Evolutionary conservation across 2,797 vertebrate genomes (phyloP), one percentile per base, ranked within the genome.

Genomic region (Rhinophrynus dorsalis): DNA sequence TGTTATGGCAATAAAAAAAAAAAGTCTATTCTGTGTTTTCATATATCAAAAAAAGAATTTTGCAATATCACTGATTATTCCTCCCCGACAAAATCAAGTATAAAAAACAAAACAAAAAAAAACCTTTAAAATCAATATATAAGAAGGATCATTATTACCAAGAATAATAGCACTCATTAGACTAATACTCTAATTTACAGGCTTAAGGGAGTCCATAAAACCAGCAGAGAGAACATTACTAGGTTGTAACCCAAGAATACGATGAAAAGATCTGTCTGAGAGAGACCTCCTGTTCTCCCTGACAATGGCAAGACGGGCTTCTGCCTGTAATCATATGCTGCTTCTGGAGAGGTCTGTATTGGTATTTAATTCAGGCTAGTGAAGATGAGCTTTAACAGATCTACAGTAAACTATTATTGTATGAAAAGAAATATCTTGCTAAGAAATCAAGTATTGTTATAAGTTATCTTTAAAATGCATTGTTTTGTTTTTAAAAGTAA

Each of bases 121-220:
- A 32, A 26, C 23, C 48, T 51, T 66, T 60, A 73, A 67, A 60
- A 52, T 26, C 5, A 67, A 52, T 54, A 66, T 67, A 60, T 67
- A 15, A 57, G 70, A 60, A 47, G 12, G 11, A 37, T 37, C 47
- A 24, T 64, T 67, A 66, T 67, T 73, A 47, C 55, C 29, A 67
- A 15, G 20, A 44, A 47, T 45, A 66, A 66, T 60, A 47, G 62
- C 35, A 32, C 70, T 73, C 62, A 66, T 67, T 73, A 73, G 70
- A 67, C 62, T 73, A 73, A 73, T 73, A 62, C 55, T 66, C 70
- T 73, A 67, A 73, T 73, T 73, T 66, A 73, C 70, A 73, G 70
- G 70, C 70, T 60, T 54, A 13, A 55, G 18, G 54, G 54, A 73
- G 70, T 73, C 62, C 56, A 73, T 73, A 73, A 73, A 72, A 64